phyloP scores from a whole-genome alignment of 2,797 vertebrate species.

The Chelonia mydas region DNA sequence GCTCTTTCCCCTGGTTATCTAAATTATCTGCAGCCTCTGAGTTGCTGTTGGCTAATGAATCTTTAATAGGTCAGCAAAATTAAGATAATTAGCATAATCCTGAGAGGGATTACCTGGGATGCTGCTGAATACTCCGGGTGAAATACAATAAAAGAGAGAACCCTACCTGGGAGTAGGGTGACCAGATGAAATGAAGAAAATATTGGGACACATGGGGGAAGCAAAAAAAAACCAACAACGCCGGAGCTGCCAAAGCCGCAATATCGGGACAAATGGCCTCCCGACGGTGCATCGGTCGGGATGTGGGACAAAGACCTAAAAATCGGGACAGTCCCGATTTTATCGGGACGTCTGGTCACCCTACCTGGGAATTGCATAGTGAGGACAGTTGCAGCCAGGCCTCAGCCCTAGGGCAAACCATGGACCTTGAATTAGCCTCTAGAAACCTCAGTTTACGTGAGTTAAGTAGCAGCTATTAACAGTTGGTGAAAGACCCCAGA shows the following conservation, averaged over 20 bases:
- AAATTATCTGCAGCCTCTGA: constrained; percentile 66
- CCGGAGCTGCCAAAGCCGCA: no score
- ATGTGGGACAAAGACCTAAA: no score
- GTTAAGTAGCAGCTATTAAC: accelerated
- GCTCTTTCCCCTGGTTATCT: constrained; percentile 36
- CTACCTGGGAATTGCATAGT: neutral
- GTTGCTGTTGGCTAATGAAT: constrained; percentile 69
- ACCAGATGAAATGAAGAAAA: no score
- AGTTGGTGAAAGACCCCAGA: neutral
- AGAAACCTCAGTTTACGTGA: neutral
- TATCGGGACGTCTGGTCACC: no score
- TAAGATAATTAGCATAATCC: constrained; percentile 40
- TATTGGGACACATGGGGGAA: no score
- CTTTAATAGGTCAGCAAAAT: constrained; percentile 69
- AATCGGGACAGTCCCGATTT: no score
- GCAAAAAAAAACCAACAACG: no score
- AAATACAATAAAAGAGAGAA: constrained; percentile 18
- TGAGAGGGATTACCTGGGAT: constrained; percentile 58
- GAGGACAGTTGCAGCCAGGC: neutral
- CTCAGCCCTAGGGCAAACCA: neutral
- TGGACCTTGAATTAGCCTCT: neutral
- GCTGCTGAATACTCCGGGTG: neutral
- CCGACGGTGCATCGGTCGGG: no score
- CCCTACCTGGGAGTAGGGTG: neutral
- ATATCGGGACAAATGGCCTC: no score